A percentile compares a stretch with the other conserved stretches of the same genome.
Conservation (phyloP, 1,140 invertebrate species). For the Drosophila seguyi region DNA sequence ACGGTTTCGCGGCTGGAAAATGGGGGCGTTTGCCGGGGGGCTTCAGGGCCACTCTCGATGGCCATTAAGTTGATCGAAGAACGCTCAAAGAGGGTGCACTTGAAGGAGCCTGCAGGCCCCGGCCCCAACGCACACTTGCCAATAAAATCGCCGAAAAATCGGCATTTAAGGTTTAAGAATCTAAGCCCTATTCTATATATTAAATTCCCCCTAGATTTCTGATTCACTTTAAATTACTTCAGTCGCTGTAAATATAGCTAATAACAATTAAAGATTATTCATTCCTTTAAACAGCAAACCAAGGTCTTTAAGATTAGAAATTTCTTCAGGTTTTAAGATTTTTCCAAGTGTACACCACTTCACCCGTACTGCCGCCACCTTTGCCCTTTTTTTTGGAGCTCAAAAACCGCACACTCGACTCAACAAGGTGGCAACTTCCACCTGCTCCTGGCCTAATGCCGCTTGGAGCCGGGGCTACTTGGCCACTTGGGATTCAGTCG, state of each 20-base stretch:
- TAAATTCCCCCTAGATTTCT: background rate
- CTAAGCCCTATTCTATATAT: background rate
- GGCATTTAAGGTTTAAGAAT: background rate
- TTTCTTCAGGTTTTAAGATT: background rate
- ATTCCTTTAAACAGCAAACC: background rate
- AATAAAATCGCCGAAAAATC: background rate
- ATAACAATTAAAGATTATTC: background rate
- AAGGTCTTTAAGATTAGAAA: background rate
- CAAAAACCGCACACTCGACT: conserved; percentile 72
- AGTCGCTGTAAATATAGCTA: background rate
- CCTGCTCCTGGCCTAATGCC: conserved; percentile 42
- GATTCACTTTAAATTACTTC: fast-evolving
- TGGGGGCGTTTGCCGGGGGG: conserved; percentile 7
- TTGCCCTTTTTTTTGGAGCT: conserved; percentile 57
- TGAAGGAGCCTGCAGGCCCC: conserved; percentile 47
- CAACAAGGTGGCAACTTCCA: conserved; percentile 68
- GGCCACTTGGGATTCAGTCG: conserved; percentile 67
- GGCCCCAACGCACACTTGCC: conserved; percentile 2
- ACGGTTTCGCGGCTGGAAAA: conserved; percentile 48
- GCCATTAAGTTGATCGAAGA: conserved; percentile 81
- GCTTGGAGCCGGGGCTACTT: conserved; percentile 19
- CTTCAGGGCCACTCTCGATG: conserved; percentile 62
- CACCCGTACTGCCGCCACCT: conserved; percentile 7
- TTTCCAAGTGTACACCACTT: background rate
- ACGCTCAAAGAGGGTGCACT: conserved; percentile 67